These are phyloP conservation scores for Asbolus verrucosus DNA, from an alignment of 1,140 invertebrate genomes.

Conservation along the genomic window DNA sequence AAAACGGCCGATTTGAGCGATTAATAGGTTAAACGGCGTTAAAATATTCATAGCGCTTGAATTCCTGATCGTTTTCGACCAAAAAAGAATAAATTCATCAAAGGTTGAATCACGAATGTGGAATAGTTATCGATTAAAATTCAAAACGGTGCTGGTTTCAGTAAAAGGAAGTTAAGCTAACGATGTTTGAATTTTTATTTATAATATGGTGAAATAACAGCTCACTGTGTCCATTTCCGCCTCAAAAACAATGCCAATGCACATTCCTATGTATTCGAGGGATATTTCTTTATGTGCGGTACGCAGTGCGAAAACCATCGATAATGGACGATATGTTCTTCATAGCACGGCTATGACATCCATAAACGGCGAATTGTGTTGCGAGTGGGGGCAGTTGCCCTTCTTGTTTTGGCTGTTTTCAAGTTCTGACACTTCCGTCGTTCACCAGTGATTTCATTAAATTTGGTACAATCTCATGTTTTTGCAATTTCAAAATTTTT, in stretches of 20 bases:
- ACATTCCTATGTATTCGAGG: slow-evolving; percentile 32
- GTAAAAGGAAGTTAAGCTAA: slow-evolving; percentile 45
- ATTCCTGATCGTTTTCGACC: slow-evolving; percentile 29
- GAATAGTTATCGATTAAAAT: slow-evolving; percentile 44
- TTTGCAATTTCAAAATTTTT: no score
- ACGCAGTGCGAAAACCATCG: slow-evolving; percentile 23
- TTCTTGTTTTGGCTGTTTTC: no score
- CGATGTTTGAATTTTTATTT: slow-evolving; percentile 46
- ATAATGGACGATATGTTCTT: no score
- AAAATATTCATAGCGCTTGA: not conserved
- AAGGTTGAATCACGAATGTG: slow-evolving; percentile 41
- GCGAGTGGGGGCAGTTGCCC: no score
- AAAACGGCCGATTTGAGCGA: not conserved
- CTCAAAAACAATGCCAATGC: slow-evolving; percentile 38
- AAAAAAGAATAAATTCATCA: slow-evolving; percentile 35
- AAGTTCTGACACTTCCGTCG: no score
- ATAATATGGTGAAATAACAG: slow-evolving; percentile 45
- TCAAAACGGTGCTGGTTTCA: slow-evolving; percentile 41
- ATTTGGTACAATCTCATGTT: no score
- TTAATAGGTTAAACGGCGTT: not conserved
- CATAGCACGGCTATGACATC: no score
- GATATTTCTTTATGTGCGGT: slow-evolving; percentile 27
- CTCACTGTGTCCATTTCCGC: slow-evolving; percentile 38
- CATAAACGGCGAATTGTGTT: no score
- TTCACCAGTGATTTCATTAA: no score